A percentile compares a stretch with the other conserved stretches of the same genome.
Evolutionary conservation across 2,113 vertebrate genomes (phyloP).

Genomic region (Petrocephalus microphthalmus): DNA sequence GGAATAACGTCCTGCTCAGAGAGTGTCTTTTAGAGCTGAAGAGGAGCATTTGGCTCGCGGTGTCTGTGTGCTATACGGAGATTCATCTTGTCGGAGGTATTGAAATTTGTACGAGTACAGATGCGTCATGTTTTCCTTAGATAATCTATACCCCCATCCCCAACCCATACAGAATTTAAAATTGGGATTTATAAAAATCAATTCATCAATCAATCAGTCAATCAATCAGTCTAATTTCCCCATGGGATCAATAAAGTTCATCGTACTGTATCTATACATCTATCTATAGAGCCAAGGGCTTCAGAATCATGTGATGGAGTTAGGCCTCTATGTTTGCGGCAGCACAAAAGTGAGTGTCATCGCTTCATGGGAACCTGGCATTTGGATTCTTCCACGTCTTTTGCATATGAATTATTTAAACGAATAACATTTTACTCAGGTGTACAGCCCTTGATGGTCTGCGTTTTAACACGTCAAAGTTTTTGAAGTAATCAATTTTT

Average conservation of each 20-base stretch:
- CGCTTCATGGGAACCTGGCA: conserved; percentile 83
- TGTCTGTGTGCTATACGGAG: conserved; percentile 47
- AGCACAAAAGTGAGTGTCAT: conserved; percentile 69
- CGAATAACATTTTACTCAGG: conserved; percentile 63
- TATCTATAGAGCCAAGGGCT: conserved; percentile 12
- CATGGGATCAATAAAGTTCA: background rate
- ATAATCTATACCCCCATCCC: conserved; percentile 52
- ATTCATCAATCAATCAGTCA: background rate
- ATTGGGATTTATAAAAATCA: background rate
- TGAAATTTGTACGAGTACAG: conserved; percentile 67
- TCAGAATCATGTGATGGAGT: conserved; percentile 58
- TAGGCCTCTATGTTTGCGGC: conserved; percentile 69
- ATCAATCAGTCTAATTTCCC: background rate
- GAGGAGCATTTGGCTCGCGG: conserved; percentile 62
- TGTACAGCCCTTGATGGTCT: conserved; percentile 61
- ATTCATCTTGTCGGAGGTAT: conserved; percentile 62
- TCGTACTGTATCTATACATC: conserved; percentile 40
- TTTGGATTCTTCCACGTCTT: conserved; percentile 80
- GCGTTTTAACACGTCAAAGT: conserved; percentile 72
- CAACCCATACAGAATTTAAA: background rate
- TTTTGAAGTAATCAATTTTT: conserved; percentile 72
- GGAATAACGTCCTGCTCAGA: conserved; percentile 39
- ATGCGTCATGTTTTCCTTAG: conserved; percentile 76
- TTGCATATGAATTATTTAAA: conserved; percentile 62
- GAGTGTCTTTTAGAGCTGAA: conserved; percentile 38